Percentiles rank a stretch among this genome's conserved stretches.
Evolutionary conservation across 2,888 invertebrate species (phyloP).

Genomic region (Alentia gelatinosa): DNA sequence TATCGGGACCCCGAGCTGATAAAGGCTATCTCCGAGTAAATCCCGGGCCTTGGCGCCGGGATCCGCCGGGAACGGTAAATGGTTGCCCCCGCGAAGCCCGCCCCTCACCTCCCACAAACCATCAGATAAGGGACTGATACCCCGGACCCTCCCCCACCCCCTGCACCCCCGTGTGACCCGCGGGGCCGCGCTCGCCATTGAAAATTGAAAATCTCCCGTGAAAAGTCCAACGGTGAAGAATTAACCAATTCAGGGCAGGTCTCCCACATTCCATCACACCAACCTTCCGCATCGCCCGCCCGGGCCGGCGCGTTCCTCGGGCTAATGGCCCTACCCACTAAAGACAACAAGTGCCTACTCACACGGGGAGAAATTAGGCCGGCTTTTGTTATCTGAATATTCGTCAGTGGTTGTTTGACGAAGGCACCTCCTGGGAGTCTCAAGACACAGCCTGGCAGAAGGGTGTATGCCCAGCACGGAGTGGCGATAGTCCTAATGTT

Average conservation of each 20-base stretch:
- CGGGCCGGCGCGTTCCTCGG: neutral
- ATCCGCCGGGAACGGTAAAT: neutral
- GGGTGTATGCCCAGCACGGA: neutral
- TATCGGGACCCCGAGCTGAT: neutral
- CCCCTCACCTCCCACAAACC: no score
- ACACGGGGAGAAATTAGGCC: neutral
- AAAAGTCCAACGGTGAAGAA: neutral
- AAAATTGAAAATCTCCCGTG: slow-evolving; percentile 13
- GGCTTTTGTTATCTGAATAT: slow-evolving; percentile 28
- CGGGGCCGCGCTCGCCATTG: neutral
- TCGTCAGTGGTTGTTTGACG: slow-evolving; percentile 17
- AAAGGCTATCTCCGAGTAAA: slow-evolving; percentile 3
- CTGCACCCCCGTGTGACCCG: no score
- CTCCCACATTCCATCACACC: neutral
- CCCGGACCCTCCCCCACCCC: neutral
- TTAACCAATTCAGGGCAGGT: neutral
- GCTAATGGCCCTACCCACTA: neutral
- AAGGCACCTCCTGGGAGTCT: neutral
- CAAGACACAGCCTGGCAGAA: neutral
- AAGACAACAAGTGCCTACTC: neutral
- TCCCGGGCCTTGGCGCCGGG: neutral
- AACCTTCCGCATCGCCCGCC: neutral
- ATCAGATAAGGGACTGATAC: slow-evolving; percentile 9
- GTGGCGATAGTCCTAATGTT: slow-evolving; percentile 17
- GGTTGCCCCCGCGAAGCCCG: neutral